Evolutionary conservation across 1,140 invertebrate species (phyloP), one percentile per base, ranked within the genome.

Genomic region (Aphaenogaster rudis): DNA sequence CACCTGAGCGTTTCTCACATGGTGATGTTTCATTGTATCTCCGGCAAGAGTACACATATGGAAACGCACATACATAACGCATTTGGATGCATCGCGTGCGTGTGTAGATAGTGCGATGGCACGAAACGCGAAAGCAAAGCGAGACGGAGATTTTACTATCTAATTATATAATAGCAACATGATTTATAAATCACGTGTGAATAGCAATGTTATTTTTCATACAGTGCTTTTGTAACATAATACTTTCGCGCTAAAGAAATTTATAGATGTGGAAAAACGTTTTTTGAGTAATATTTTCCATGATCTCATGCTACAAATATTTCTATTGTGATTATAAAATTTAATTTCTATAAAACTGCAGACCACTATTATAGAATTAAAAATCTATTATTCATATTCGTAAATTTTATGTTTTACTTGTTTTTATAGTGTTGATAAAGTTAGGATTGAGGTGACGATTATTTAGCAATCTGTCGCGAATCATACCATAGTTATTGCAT

Each of bases 21-120:
- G 28, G 67, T 21, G 67, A 82, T 59, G 69, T 82, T 74, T 82
- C 67, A 72, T 74, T 72, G 52, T 82, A 72, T 50, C 69, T 74
- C 50, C 15, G 64, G 36, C 21, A 45, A 63, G 64, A 48, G 4
- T n/a, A 48, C 42, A 59, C 17, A 50, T 15, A 50, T 15, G 57
- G 17, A 48, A 72, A 74, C 54, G 54, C 45, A 59, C 15, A 36
- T 50, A 11, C 50, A 74, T 84, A 28, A 17, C n/a, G 39, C 42
- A 54, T 28, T 72, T 42, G 42, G 54, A 82, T 74, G 42, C 54
- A 72, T 61, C 39, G 54, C 28, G 33, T 59, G 54, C 28, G 33
- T 59, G 17, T 59, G 42, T 74, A 52, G 39, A 74, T 59, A 82
- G 28, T 48, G 39, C 17, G 11, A 21, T n/a, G 52, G 66, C 36